A percentile compares a stretch with the other conserved stretches of the same genome.
Evolutionary conservation across 2,797 vertebrate species (phyloP).

Genomic region (Spizella passerina): DNA sequence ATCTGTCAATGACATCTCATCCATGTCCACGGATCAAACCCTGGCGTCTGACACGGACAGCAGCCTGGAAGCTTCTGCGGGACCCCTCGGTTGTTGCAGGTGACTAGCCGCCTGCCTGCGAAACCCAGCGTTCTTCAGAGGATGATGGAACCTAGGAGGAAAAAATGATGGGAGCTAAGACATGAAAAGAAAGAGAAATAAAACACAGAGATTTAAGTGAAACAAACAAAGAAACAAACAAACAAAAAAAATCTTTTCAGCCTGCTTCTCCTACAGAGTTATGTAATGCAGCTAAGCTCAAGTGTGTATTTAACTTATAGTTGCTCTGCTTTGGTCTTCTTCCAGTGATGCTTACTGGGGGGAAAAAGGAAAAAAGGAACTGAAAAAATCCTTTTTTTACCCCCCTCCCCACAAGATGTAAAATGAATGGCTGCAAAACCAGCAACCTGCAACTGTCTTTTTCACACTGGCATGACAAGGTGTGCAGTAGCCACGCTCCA

Average conservation of each 20-base stretch:
- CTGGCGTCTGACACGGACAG: slow-evolving; percentile 99
- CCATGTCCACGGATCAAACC: slow-evolving; percentile 99
- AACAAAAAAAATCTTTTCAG: slow-evolving; percentile 72
- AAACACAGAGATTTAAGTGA: slow-evolving; percentile 58
- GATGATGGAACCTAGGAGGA: slow-evolving; percentile 83
- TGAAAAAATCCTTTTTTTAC: slow-evolving; percentile 78
- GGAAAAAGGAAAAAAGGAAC: slow-evolving; percentile 46
- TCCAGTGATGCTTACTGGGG: slow-evolving; percentile 83
- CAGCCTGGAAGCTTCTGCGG: slow-evolving; percentile 98
- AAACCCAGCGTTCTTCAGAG: slow-evolving; percentile 98
- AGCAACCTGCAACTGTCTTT: slow-evolving; percentile 80
- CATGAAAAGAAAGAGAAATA: slow-evolving; percentile 60
- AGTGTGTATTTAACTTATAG: slow-evolving; percentile 92
- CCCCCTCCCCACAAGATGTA: slow-evolving; percentile 78
- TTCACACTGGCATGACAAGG: slow-evolving; percentile 86
- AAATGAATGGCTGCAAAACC: slow-evolving; percentile 85
- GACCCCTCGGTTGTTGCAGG: slow-evolving; percentile 99
- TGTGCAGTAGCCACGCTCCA: slow-evolving; percentile 73
- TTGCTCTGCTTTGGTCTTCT: slow-evolving; percentile 94
- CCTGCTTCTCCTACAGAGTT: slow-evolving; percentile 88
- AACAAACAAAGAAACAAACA: slow-evolving; percentile 42
- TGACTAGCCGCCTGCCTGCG: slow-evolving; percentile 99
- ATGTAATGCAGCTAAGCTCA: slow-evolving; percentile 85
- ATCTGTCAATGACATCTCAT: slow-evolving; percentile 99
- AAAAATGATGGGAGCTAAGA: slow-evolving; percentile 22